Percentiles rank a stretch among this genome's conserved stretches.
These are phyloP conservation scores for Pyrochroa serraticornis DNA, from an alignment of 2,888 invertebrate species.

Conservation along the genomic window DNA sequence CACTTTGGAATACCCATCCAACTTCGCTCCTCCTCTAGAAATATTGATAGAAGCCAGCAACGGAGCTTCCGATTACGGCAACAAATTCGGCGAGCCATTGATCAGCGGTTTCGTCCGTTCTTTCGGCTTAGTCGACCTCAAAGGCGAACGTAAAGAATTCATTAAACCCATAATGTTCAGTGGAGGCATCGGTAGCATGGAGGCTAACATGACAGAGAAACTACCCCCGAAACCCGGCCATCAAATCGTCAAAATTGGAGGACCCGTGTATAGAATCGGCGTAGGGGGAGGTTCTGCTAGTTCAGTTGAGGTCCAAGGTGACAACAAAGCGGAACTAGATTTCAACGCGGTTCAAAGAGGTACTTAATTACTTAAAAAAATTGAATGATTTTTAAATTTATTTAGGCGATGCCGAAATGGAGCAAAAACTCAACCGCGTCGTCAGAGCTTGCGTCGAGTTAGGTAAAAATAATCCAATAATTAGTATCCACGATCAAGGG, in stretches of 20 bases:
- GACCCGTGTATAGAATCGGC: constrained; percentile 96
- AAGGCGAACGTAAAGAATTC: constrained; percentile 77
- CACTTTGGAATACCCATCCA: constrained; percentile 77
- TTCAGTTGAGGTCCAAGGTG: constrained; percentile 93
- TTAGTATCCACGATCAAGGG: constrained; percentile 97
- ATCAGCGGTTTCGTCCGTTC: constrained; percentile 90
- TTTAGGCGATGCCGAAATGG: constrained; percentile 93
- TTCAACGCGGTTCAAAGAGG: constrained; percentile 95
- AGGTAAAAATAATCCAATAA: constrained; percentile 82
- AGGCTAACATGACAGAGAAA: constrained; percentile 81
- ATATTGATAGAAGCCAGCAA: constrained; percentile 95
- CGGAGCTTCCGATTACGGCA: constrained; percentile 98
- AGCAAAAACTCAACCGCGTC: constrained; percentile 93
- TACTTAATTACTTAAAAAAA: constrained; percentile 14
- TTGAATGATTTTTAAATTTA: not conserved
- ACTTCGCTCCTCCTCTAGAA: constrained; percentile 89
- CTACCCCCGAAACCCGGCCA: constrained; percentile 79
- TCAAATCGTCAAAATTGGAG: constrained; percentile 93
- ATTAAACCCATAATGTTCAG: constrained; percentile 99
- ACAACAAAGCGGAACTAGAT: constrained; percentile 84
- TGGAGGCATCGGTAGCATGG: constrained; percentile 92
- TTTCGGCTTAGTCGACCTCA: constrained; percentile 77
- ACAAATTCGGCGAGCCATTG: constrained; percentile 98
- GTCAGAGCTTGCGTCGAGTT: constrained; percentile 91
- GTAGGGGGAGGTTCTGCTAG: constrained; percentile 99